Percentiles rank a stretch among this genome's conserved stretches.
Conservation (phyloP, 2,113 vertebrate genomes). For the Hippocampus zosterae region DNA sequence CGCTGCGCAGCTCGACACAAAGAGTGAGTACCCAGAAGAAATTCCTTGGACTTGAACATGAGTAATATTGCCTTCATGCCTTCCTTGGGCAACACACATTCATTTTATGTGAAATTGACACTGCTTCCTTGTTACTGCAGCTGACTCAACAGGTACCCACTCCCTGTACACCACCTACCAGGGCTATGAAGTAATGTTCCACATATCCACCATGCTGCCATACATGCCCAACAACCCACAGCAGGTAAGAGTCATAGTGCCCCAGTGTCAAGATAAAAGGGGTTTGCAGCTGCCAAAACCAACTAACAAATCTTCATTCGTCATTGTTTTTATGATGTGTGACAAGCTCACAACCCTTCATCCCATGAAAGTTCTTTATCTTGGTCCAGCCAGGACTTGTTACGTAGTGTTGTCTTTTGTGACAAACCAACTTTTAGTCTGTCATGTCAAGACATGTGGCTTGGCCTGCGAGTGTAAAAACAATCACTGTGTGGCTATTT, state of each 20-base stretch:
- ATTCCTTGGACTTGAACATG: not conserved
- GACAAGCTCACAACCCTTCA: no score
- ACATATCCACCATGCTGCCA: conserved; percentile 92
- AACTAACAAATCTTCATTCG: not conserved
- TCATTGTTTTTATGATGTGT: not conserved
- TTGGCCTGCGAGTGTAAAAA: no score
- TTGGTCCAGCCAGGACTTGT: not conserved
- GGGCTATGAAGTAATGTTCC: conserved; percentile 97
- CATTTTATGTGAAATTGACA: conserved; percentile 10
- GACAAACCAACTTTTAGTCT: no score
- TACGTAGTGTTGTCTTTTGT: not conserved
- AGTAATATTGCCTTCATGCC: not conserved
- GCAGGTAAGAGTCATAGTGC: conserved; percentile 72
- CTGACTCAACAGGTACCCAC: conserved; percentile 90
- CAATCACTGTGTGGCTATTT: no score
- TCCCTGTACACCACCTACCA: conserved; percentile 93
- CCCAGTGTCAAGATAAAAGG: not conserved
- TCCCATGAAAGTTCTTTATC: not conserved
- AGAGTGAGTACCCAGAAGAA: conserved; percentile 75
- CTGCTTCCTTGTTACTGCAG: conserved; percentile 53
- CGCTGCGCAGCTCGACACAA: conserved; percentile 89
- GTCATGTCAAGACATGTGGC: no score
- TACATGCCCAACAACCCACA: conserved; percentile 93
- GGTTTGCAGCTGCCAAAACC: not conserved
- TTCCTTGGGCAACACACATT: conserved; percentile 3